Evolutionary conservation across 1,140 invertebrate species (phyloP), one percentile per base, ranked within the genome.

Genomic region (Heliothis subflexa): DNA sequence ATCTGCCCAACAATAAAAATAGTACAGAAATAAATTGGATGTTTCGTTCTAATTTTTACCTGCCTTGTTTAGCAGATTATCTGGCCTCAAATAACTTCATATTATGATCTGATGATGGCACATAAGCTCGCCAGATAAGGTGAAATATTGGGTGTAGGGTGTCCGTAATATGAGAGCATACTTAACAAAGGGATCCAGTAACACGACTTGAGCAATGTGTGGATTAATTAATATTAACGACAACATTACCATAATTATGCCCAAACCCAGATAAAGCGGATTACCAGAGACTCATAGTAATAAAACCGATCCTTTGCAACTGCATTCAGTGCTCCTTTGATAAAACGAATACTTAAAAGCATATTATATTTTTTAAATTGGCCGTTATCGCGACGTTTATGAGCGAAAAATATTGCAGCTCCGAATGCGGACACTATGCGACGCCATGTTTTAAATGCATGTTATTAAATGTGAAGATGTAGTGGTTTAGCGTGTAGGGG

Each of bases 171-270:
- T 50, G 68, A 79, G 25, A 61, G 13, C 1, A n/a, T 13, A 54
- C 21, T 40, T 54, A 66, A 78, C 55, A 66, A 71, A 68, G 25
- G 61, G 57, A 3, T 66, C 73, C 18, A 64, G 57, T 64, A 45
- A 28, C 59, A 64, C 40, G 4, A 25, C 73, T 75, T 64, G 49
- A 62, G 73, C 49, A 73, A 57, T 55, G 45, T 50, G 45, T 62
- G 59, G 57, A 76, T 76, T 54, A 66, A 76, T 54, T 73, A 73
- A 73, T 61, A 59, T 76, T 64, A 76, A 76, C 59, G 73, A 71
- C 75, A 16, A 16, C 16, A 66, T 47, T 78, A 70, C 13, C 59
- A 68, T 21, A 55, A 70, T 45, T 68, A 59, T 47, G 16, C 40
- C 40, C 25, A 64, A 64, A 75, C 7, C 21, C 12, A 68, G 49